Evolutionary conservation across 2,113 vertebrate species (phyloP).

Genomic region (Centropus unirufus): DNA sequence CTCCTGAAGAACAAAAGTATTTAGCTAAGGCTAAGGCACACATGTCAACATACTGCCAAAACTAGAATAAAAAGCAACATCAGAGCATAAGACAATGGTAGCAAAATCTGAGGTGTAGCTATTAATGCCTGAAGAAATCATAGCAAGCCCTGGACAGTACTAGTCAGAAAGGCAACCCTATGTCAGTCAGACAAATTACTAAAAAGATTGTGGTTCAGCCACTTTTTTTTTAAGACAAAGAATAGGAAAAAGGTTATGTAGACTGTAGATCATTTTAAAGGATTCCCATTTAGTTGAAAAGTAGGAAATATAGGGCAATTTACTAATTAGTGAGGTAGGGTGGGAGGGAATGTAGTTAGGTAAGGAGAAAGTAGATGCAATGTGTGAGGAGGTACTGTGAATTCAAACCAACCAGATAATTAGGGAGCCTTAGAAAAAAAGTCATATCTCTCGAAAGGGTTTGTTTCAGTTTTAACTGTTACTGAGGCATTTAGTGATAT

Average conservation of each 20-base stretch:
- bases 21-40: background rate
- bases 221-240: background rate
- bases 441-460: background rate
- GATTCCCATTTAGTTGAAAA: background rate
- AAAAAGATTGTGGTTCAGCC: background rate
- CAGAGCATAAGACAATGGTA: background rate
- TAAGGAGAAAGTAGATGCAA: background rate
- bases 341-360: too few relatives aligned
- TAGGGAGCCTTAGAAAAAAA: background rate
- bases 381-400: background rate
- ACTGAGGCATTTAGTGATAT: background rate
- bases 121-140: background rate
- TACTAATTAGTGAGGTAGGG: background rate
- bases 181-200: fast-evolving
- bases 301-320: background rate
- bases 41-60: background rate
- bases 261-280: background rate
- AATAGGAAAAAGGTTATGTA: background rate
- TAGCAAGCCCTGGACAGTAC: background rate
- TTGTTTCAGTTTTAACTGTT: background rate
- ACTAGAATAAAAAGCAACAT: background rate
- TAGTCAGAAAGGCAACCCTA: background rate
- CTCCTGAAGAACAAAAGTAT: background rate
- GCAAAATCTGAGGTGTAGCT: background rate
- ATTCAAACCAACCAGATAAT: background rate